Evolutionary conservation across 1,140 invertebrate species (phyloP), one percentile per base, ranked within the genome.

Genomic region (Phthorimaea operculella): DNA sequence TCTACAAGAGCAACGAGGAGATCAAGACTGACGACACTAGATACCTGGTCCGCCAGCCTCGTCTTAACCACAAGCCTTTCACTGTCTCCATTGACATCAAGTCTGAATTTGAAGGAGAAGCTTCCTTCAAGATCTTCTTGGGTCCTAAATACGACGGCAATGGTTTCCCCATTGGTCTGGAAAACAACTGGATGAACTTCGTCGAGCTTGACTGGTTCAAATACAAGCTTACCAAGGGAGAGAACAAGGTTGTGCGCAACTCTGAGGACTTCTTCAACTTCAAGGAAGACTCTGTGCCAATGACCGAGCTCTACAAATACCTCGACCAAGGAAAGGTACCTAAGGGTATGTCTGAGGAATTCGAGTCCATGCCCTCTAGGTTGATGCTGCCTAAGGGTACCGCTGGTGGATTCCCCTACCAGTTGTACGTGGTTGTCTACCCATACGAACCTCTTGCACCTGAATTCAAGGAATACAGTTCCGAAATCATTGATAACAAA

Each of bases 141-240:
- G 92, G 90, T 55, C 80, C 80, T 33, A 83, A 85, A 66, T 81
- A 76, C 56, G 71, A 85, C 55, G 69, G 77, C 65, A 77, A 85
- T 39, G 90, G 90, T 33, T 85, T 87, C 53, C 74, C 84, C 1
- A 75, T 90, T 16, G 79, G 77, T 17, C 74, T 92, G 21, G 87
- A 90, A 34, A 76, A 90, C 4, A 87, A 85, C 63, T 85, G 85
- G 59, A 69, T 86, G 58, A 89, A 90, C 67, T 92, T 92, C 65
- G 88, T 92, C 49, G 87, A 91, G 72, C 75, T 94, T 51, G 92
- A 94, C 63, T 89, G 88, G 69, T 94, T 92, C 76, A 65, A 88
- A 21, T 88, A 89, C 66, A 87, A 89, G 53, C 77, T 94, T 42
- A 74, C 76, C 6, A 76, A 87, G 56, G 92, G 92, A 50, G 84